Conservation (phyloP, 53 echinoderm and acorn worm species). For the Astropecten irregularis region DNA sequence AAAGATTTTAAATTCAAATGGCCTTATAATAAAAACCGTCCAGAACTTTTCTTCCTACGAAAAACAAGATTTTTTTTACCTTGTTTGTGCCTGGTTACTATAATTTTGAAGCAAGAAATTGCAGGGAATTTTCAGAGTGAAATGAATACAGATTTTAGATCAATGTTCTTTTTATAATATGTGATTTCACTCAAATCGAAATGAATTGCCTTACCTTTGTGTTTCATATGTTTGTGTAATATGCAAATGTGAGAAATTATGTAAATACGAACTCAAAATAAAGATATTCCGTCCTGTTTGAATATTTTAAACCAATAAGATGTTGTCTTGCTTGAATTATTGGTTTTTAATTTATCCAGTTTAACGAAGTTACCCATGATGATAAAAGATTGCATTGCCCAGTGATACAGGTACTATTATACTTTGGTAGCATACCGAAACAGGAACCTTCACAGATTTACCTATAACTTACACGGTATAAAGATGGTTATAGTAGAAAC, state of each 20-base stretch:
- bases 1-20: neutral
- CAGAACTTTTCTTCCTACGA: neutral
- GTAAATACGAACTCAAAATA: conserved; percentile 12
- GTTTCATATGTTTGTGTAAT: neutral
- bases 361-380: too few species aligned
- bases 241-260: neutral
- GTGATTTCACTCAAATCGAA: neutral
- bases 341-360: too few species aligned
- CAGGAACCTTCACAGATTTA: too few species aligned
- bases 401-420: too few species aligned
- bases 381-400: too few species aligned
- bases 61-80: neutral
- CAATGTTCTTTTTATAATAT: neutral
- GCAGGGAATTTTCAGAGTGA: neutral
- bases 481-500: too few species aligned
- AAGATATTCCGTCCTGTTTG: conserved; percentile 44
- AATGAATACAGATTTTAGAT: neutral
- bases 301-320: conserved; percentile 10
- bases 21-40: neutral
- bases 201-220: neutral
- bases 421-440: too few species aligned
- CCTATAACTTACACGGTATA: too few species aligned
- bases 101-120: neutral
- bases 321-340: too few species aligned
- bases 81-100: neutral